Base-by-base conservation (phyloP, 2,113 vertebrate genomes). In the Propithecus coquereli region DNA sequence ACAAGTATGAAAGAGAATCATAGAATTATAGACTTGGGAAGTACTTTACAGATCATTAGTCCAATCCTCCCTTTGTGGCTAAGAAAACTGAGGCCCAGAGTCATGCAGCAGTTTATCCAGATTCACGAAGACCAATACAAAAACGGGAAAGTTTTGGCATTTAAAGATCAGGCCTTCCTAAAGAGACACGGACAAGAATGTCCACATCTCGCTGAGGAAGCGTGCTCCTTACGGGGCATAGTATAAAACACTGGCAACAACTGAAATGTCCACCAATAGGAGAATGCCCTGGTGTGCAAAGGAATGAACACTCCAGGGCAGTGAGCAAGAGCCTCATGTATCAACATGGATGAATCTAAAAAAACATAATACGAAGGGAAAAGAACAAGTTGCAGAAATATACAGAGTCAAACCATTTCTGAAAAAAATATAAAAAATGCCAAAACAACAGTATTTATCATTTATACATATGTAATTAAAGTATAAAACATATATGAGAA, bases 41-140 rank as follows among this genome's bases (percentile, higher is more conserved):
- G 18, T 70, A 87, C 16, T 20, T 85, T n/a, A 54, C 18, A 74
- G 22, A 54, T 66, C 9, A 1, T 34, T 47, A 77, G 71, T 74
- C 37, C 30, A 83, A 81, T 34, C 3, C 5, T 82, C 30, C 30
- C 47, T 94, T 74, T 66, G 47, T 54, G 71, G 80, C 14, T 16
- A 76, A 74, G 57, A 87, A 93, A 87, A 83, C 5, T 37, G 70
- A 71, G 16, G 54, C 45, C 34, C 17, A 81, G 34, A 54, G 13
- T 87, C 23, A 81, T 6, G 14, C 2, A 43, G 25, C 57, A 77
- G 52, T 47, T 84, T 59, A 90, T 22, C 6, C 16, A 91, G 61
- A 59, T 91, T 96, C 59, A 94, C 22, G 87, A 81, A 95, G 50
- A 43, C 73, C 45, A 84, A 81, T 16, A 90, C 22, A 52, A 90